Percentiles rank a stretch among this genome's conserved stretches.
These are phyloP conservation scores for Cryptotermes secundus DNA, from an alignment of 1,140 invertebrate genomes.

Conservation along the genomic window DNA sequence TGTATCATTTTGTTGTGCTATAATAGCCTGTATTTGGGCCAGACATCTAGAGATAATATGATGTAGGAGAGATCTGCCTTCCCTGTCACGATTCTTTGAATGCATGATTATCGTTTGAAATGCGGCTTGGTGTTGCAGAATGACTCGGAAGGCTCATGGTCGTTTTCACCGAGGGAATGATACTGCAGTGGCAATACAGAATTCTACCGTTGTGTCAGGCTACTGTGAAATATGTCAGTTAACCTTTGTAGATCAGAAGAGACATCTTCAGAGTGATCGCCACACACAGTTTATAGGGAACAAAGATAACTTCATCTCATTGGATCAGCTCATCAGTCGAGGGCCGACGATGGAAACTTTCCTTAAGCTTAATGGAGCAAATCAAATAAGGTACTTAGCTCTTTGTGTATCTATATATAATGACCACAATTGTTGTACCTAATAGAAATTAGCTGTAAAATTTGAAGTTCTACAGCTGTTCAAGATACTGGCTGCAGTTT, in stretches of 20 bases:
- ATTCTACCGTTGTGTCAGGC: slow-evolving; percentile 53
- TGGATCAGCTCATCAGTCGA: slow-evolving; percentile 65
- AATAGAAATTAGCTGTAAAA: too few relatives aligned
- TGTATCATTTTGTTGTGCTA: too few relatives aligned
- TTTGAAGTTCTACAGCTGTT: too few relatives aligned
- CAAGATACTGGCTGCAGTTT: too few relatives aligned
- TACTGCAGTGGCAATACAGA: neutral
- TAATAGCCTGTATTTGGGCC: too few relatives aligned
- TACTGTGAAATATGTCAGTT: slow-evolving; percentile 75
- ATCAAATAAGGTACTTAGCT: slow-evolving; percentile 46
- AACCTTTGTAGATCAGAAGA: slow-evolving; percentile 63
- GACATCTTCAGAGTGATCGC: slow-evolving; percentile 69
- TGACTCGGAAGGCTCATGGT: slow-evolving; percentile 65
- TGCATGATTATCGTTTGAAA: neutral
- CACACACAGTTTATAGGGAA: slow-evolving; percentile 70
- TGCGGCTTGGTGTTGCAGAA: slow-evolving; percentile 42
- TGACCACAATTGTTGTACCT: too few relatives aligned
- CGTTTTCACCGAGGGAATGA: slow-evolving; percentile 50
- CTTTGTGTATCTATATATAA: too few relatives aligned
- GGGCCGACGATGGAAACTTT: slow-evolving; percentile 62
- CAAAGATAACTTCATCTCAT: slow-evolving; percentile 65
- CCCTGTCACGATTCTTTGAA: neutral
- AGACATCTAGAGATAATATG: too few relatives aligned
- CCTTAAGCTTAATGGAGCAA: slow-evolving; percentile 53
- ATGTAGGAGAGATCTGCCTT: too few relatives aligned